Evolutionary conservation across 2,797 vertebrate genomes (phyloP), one percentile per base, ranked within the genome.

Genomic region (Threskiornis aethiopicus): DNA sequence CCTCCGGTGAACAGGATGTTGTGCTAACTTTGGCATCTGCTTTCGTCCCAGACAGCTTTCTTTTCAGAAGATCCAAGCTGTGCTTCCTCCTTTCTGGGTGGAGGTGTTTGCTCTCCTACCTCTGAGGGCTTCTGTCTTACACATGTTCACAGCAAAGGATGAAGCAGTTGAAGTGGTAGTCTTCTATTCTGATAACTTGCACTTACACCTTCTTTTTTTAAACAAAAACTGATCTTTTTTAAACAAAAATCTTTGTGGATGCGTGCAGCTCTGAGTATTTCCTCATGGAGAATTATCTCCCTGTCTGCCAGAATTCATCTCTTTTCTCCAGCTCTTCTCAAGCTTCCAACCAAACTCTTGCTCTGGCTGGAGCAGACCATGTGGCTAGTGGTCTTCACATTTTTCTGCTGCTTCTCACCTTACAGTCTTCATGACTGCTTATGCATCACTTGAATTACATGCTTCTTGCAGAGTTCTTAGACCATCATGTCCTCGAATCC

Each of bases 1-100:
- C 52, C 94, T 76, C 65, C 0, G 0, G 42, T 76, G 84, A 94
- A 51, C 69, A 90, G 79, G 85, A 86, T 88, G 80, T 51, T 96
- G 57, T 90, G 42, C 76, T 95, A 31, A 81, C 89, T 95, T 77
- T 52, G 79, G 69, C 93, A 69, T 89, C 93, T 94, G 87, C 72
- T 92, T 95, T 81, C 9, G 3, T 84, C 61, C 42, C 57, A 91
- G 37, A 64, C 91, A 78, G 37, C 58, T 93, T 93, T 81, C 41
- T 57, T 49, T 87, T 86, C 39, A 78, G 72, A 83, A 52, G 42
- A 81, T 90, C 65, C 49, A 62, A 93, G 84, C 91, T 91, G 58
- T 78, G 65, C 69, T 61, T 87, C n/a, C 31, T 80, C 41, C 49
- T 83, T 69, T 64, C 37, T 61, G 41, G 16, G 16, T 64, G 44